Evolutionary conservation across 2,888 invertebrate genomes (phyloP).

Genomic region (Hydropsyche betteni): DNA sequence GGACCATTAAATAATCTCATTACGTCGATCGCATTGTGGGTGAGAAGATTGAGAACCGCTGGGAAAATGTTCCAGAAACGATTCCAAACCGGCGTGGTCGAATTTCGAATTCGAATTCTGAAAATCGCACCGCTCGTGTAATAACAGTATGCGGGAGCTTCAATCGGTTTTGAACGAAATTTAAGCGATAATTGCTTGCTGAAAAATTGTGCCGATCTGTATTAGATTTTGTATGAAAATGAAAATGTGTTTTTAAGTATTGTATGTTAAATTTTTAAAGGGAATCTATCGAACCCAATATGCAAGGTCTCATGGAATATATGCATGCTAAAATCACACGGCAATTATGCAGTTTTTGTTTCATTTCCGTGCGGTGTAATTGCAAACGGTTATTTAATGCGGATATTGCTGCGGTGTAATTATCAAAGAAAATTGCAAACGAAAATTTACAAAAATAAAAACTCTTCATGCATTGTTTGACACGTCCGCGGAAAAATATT

Average conservation of each 20-base stretch:
- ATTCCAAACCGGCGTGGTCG: too few species aligned
- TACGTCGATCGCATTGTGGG: conserved; percentile 21
- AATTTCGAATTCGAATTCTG: too few species aligned
- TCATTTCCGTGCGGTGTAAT: conserved; percentile 8
- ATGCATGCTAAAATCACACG: neutral
- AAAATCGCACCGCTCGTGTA: too few species aligned
- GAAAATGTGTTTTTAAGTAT: too few species aligned
- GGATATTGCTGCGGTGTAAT: neutral
- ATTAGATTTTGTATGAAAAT: too few species aligned
- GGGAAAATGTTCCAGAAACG: neutral
- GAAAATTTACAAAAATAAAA: neutral
- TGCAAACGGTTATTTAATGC: conserved; percentile 8
- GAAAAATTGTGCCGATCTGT: too few species aligned
- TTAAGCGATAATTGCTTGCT: too few species aligned
- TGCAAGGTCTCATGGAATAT: too few species aligned
- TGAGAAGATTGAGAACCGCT: conserved; percentile 16
- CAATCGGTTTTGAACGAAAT: too few species aligned
- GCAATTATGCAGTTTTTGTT: conserved; percentile 17
- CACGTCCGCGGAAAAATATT: neutral
- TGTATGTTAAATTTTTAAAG: too few species aligned
- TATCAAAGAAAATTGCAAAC: neutral
- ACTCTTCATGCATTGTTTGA: neutral
- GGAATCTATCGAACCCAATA: too few species aligned
- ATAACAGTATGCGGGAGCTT: too few species aligned
- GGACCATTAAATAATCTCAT: conserved; percentile 34